Base-by-base conservation (phyloP, 2,113 vertebrate genomes). In the Notiomystis cincta region DNA sequence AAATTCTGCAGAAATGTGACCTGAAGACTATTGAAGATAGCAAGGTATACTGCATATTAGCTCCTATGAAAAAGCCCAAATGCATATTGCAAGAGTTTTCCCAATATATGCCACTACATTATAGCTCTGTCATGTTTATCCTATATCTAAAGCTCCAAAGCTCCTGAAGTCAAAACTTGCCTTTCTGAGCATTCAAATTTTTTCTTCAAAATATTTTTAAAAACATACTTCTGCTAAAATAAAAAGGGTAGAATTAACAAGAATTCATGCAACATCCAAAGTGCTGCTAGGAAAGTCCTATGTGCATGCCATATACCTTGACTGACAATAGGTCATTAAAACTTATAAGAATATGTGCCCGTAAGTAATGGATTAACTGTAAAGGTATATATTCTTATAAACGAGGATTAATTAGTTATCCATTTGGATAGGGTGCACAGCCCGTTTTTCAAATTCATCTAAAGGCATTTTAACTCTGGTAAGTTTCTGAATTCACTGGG, bases 401-500 rank as follows among this genome's bases (percentile, higher is more conserved):
- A 88, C 9, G 50, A 97, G 84, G 93, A 96, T 95, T 97, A 97
- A 97, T 97, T 97, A 97, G 81, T 92, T 93, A 96, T 91, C 94
- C 88, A 0, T 96, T 95, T 96, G 76, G 84, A 95, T 58, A 77
- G 72, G 37, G 90, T 67, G 92, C 67, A 94, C 56, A 0, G 13
- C 83, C 96, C 97, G 96, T 97, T 97, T 97, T 97, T 97, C 97
- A 97, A 96, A 96, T 94, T 96, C 90, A 95, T 69, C 90, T 97
- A 94, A 92, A 88, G 93, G 92, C 93, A 94, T 83, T 92, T 92
- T 91, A 91, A 94, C 76, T 94, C 91, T 66, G 82, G 21, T 88
- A 94, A 97, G 96, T 95, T 92, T 88, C 90, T 96, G 92, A 69
- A 75, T 50, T 51, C 13, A 35, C 23, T 44, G 40, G 61, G 57